A percentile compares a stretch with the other conserved stretches of the same genome.
phyloP scores from a whole-genome alignment of 1,140 invertebrate genomes.

The Probaryconus sp. region DNA sequence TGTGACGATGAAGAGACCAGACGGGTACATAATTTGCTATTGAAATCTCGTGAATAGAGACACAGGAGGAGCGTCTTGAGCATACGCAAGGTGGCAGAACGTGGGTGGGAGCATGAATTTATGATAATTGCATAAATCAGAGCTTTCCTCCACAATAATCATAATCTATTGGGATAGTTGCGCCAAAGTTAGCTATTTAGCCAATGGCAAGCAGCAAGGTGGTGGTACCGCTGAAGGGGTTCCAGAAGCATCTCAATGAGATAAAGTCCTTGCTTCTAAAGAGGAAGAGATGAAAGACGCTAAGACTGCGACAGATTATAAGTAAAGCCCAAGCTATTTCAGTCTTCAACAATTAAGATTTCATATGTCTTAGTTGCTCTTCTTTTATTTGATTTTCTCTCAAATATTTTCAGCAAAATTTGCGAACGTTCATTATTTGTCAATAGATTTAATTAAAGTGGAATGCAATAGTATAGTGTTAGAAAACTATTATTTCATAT shows the following conservation, averaged over 20 bases:
- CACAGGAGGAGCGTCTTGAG: constrained; percentile 71
- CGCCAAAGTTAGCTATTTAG: constrained; percentile 78
- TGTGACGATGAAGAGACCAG: constrained; percentile 55
- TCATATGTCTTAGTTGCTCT: constrained; percentile 36
- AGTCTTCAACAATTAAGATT: constrained; percentile 49
- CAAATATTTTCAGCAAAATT: background rate
- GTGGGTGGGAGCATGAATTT: constrained; percentile 71
- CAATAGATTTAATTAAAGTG: too few species aligned
- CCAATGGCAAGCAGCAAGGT: constrained; percentile 70
- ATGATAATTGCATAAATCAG: constrained; percentile 79
- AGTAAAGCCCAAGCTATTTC: constrained; percentile 48
- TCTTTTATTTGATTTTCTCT: constrained; percentile 21
- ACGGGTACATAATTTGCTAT: constrained; percentile 74
- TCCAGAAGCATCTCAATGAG: constrained; percentile 69
- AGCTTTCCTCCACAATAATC: constrained; percentile 78
- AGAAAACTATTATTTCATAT: too few species aligned
- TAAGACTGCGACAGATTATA: constrained; percentile 54
- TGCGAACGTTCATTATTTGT: too few species aligned
- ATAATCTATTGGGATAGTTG: constrained; percentile 79
- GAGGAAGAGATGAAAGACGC: constrained; percentile 57
- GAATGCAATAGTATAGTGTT: too few species aligned
- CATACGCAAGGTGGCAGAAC: constrained; percentile 73
- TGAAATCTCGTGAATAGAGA: constrained; percentile 75
- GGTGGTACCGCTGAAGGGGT: constrained; percentile 65
- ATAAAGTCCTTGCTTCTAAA: constrained; percentile 70